Conservation (phyloP, 2,888 invertebrate species). For the Drosophila mayaguana region DNA sequence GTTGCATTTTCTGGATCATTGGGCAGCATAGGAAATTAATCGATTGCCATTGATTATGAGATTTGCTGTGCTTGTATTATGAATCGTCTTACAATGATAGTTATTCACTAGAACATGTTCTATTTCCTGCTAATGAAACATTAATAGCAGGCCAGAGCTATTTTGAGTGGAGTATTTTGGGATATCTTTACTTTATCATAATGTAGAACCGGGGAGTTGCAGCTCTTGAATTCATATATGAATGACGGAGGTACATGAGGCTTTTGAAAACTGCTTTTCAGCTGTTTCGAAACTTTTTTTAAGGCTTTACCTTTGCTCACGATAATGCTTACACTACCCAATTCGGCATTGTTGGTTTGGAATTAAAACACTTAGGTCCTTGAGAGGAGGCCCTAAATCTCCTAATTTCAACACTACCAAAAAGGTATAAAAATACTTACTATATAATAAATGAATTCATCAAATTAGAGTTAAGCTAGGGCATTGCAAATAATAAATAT, state of each 20-base stretch:
- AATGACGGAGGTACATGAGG: too few relatives aligned
- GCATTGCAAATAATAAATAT: too few relatives aligned
- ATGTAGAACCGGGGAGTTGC: background rate
- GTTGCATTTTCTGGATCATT: slow-evolving; percentile 1
- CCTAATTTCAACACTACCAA: too few relatives aligned
- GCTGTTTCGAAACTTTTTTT: background rate
- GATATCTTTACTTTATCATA: background rate
- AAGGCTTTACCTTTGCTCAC: too few relatives aligned
- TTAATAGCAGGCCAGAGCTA: background rate
- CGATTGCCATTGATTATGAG: slow-evolving; percentile 82
- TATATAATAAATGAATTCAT: too few relatives aligned
- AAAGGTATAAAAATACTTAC: too few relatives aligned
- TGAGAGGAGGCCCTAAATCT: too few relatives aligned
- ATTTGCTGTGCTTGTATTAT: slow-evolving; percentile 61
- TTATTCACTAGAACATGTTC: background rate
- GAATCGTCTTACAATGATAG: background rate
- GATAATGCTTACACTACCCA: too few relatives aligned
- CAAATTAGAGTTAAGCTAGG: too few relatives aligned
- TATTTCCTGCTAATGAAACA: background rate
- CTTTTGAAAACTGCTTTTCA: background rate
- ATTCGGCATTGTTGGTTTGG: too few relatives aligned
- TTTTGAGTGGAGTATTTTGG: too few relatives aligned
- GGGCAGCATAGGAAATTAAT: slow-evolving; percentile 80
- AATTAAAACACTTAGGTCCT: too few relatives aligned
- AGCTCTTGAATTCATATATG: background rate